A percentile compares a stretch with the other conserved stretches of the same genome.
phyloP scores from a whole-genome alignment of 2,113 vertebrate species.

The Helogale parvula region DNA sequence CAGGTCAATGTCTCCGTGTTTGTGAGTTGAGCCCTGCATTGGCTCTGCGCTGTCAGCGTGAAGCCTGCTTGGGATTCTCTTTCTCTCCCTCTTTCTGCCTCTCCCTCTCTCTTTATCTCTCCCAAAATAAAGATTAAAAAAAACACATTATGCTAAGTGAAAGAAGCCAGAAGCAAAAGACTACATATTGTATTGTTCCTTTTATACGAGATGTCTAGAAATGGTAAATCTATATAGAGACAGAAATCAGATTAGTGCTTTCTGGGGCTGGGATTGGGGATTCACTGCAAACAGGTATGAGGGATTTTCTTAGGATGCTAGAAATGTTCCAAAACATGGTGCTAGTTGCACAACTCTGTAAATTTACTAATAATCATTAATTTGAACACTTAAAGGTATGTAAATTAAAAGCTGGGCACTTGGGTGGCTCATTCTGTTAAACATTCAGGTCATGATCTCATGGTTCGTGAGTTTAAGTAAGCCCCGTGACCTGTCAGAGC shows the following conservation, averaged over 20 bases:
- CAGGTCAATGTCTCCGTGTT: too few species aligned
- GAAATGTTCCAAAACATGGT: constrained; percentile 11
- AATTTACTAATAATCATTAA: neutral
- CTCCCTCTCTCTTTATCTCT: too few species aligned
- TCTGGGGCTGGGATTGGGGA: neutral
- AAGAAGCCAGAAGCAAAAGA: constrained; percentile 45
- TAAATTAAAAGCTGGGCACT: neutral
- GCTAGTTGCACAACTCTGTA: neutral
- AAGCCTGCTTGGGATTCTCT: too few species aligned
- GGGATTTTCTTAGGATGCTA: neutral
- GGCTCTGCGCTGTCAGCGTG: too few species aligned
- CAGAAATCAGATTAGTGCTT: neutral
- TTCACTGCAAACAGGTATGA: neutral
- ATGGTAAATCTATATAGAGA: neutral
- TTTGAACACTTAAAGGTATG: neutral
- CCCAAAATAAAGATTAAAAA: too few species aligned
- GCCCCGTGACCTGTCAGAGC: too few species aligned
- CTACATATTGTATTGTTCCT: neutral
- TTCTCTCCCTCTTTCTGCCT: too few species aligned
- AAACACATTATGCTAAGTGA: neutral
- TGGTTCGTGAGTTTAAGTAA: too few species aligned
- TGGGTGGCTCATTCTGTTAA: too few species aligned
- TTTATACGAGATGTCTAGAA: neutral
- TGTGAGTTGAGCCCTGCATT: too few species aligned
- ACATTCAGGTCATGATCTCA: too few species aligned